These are phyloP conservation scores for Arctopsyche grandis DNA, from an alignment of 1,140 invertebrate species.

Conservation along the genomic window DNA sequence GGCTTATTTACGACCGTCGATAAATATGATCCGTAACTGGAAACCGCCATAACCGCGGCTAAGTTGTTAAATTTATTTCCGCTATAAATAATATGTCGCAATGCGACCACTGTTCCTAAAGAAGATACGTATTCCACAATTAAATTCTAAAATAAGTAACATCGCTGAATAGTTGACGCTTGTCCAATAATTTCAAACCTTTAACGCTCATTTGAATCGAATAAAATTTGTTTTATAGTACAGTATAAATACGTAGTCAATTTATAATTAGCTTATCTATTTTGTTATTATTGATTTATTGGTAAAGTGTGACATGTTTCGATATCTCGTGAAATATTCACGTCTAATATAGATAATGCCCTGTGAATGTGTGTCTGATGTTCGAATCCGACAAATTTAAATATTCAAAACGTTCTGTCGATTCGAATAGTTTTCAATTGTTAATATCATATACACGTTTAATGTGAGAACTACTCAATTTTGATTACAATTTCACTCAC, in stretches of 20 bases:
- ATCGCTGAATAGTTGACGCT: background rate
- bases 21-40: constrained; percentile 21
- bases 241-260: background rate
- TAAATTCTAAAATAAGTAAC: background rate
- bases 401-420: too few relatives aligned
- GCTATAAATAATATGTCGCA: constrained; percentile 15
- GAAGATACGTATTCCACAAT: background rate
- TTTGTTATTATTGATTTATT: constrained; percentile 5
- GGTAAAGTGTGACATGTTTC: constrained; percentile 16
- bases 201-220: background rate
- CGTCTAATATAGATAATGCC: constrained; percentile 10
- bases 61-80: background rate
- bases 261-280: background rate
- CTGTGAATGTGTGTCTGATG: too few relatives aligned
- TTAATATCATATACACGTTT: background rate
- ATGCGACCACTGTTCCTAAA: background rate
- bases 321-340: constrained; percentile 11
- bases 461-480: background rate
- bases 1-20: constrained; percentile 6
- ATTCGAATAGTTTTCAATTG: too few relatives aligned
- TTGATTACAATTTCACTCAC: background rate
- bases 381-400: too few relatives aligned
- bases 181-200: background rate
- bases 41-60: constrained; percentile 3
- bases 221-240: background rate